Percentiles rank a stretch among this genome's conserved stretches.
Conservation (phyloP, 1,140 invertebrate species). For the Lasioglossum baleicum region DNA sequence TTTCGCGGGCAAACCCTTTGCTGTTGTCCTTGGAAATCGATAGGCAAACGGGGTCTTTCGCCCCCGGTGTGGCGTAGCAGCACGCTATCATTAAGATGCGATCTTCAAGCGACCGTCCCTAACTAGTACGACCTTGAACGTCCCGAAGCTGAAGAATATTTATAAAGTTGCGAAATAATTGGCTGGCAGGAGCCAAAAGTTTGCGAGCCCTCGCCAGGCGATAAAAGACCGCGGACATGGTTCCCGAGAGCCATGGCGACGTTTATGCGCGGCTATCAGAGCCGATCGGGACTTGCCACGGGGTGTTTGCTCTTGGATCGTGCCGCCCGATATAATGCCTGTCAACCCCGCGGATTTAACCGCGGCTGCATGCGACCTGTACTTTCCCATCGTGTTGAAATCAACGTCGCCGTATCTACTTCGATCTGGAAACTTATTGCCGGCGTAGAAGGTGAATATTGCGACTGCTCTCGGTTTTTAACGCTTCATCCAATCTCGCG, state of each 20-base stretch:
- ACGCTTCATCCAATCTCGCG: no score
- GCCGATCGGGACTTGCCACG: neutral
- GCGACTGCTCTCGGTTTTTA: no score
- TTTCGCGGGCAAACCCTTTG: constrained; percentile 6
- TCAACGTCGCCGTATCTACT: neutral
- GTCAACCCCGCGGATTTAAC: neutral
- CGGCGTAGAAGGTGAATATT: no score
- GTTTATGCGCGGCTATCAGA: neutral
- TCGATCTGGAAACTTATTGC: neutral
- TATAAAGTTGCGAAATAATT: neutral
- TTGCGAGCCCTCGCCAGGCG: neutral
- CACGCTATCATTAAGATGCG: constrained; percentile 53
- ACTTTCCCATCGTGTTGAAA: neutral
- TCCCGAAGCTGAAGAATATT: constrained; percentile 2
- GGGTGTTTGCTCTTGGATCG: constrained; percentile 7
- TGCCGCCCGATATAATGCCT: neutral
- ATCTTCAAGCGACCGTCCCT: constrained; percentile 33
- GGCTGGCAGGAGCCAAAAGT: neutral
- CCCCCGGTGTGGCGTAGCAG: constrained; percentile 14
- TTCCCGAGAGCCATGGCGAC: neutral
- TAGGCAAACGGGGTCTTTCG: constrained; percentile 53
- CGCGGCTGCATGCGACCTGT: no score
- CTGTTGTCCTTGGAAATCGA: constrained; percentile 52
- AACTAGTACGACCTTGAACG: constrained; percentile 46
- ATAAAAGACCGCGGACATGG: constrained; percentile 3